Percentiles rank a stretch among this genome's conserved stretches.
Conservation (phyloP, 1,140 invertebrate genomes). For the Proctacanthus coquilletti region DNA sequence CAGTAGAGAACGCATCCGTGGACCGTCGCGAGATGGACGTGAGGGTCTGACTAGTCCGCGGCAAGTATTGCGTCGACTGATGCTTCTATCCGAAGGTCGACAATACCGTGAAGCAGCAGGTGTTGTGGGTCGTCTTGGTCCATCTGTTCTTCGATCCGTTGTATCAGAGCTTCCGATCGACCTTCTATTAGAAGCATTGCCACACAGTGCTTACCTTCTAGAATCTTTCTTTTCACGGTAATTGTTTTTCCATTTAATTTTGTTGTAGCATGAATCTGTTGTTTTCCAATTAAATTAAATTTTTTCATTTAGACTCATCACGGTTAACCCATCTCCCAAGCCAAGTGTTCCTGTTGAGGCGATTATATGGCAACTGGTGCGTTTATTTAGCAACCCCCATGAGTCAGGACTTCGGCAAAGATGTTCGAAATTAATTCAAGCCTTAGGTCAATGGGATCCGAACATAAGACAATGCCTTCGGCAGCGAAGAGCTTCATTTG, state of each 20-base stretch:
- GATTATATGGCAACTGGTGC: constrained; percentile 64
- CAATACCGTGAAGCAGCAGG: constrained; percentile 66
- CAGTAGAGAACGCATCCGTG: constrained; percentile 38
- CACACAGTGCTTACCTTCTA: constrained; percentile 66
- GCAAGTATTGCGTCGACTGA: constrained; percentile 51
- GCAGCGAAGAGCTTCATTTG: constrained; percentile 50
- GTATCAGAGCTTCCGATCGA: constrained; percentile 69
- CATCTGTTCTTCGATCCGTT: constrained; percentile 53
- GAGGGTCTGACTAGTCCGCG: constrained; percentile 55
- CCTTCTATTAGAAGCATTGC: constrained; percentile 70
- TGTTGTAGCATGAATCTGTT: neutral
- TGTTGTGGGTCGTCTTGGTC: constrained; percentile 55
- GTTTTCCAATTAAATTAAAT: constrained; percentile 2
- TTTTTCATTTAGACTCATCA: constrained; percentile 32
- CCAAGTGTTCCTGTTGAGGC: constrained; percentile 54
- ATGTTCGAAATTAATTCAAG: constrained; percentile 35
- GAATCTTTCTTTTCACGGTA: constrained; percentile 71
- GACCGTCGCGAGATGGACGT: constrained; percentile 32
- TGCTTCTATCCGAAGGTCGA: constrained; percentile 58
- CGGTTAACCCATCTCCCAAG: constrained; percentile 37
- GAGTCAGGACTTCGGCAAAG: constrained; percentile 40
- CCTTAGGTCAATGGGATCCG: constrained; percentile 39
- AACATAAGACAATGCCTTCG: constrained; percentile 39
- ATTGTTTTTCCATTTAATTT: constrained; percentile 6
- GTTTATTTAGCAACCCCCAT: constrained; percentile 55